These are phyloP conservation scores for Catharus ustulatus DNA, from an alignment of 2,797 vertebrate genomes.

Conservation along the genomic window DNA sequence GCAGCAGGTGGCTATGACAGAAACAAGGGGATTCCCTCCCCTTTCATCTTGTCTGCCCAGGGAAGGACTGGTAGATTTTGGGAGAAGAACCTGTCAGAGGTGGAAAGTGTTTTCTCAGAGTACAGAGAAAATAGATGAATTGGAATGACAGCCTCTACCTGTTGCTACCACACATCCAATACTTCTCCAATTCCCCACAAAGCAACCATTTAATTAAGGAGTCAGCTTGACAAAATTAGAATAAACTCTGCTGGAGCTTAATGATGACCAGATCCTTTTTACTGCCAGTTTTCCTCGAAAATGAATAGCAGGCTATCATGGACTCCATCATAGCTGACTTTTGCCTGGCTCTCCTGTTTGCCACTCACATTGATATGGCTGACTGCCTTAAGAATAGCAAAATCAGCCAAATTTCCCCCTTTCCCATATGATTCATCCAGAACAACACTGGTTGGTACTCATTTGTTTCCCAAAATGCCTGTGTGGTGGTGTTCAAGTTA, in stretches of 20 bases:
- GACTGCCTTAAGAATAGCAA: not conserved
- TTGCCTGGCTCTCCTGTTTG: not conserved
- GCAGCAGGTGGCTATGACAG: fast-evolving
- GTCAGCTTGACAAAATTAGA: conserved; percentile 19
- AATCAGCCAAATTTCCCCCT: not conserved
- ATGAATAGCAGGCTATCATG: not conserved
- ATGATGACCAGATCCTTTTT: conserved; percentile 24
- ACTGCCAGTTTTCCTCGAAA: not conserved
- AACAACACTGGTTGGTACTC: not conserved
- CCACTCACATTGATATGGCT: not conserved
- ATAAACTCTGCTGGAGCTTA: conserved; percentile 1
- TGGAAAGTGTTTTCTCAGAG: not conserved
- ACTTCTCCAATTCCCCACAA: not conserved
- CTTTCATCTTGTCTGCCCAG: not conserved
- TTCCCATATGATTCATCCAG: not conserved
- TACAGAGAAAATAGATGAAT: not conserved
- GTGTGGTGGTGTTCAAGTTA: not conserved
- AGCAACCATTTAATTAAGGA: conserved; percentile 17
- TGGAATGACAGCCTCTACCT: not conserved
- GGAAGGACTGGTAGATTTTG: not conserved
- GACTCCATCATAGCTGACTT: not conserved
- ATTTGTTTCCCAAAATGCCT: not conserved
- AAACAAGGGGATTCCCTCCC: not conserved
- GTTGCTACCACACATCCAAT: not conserved
- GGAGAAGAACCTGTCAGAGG: not conserved